Evolutionary conservation across 2,888 invertebrate genomes (phyloP), one percentile per base, ranked within the genome.

Genomic region (Tenthredo scrophulariae): DNA sequence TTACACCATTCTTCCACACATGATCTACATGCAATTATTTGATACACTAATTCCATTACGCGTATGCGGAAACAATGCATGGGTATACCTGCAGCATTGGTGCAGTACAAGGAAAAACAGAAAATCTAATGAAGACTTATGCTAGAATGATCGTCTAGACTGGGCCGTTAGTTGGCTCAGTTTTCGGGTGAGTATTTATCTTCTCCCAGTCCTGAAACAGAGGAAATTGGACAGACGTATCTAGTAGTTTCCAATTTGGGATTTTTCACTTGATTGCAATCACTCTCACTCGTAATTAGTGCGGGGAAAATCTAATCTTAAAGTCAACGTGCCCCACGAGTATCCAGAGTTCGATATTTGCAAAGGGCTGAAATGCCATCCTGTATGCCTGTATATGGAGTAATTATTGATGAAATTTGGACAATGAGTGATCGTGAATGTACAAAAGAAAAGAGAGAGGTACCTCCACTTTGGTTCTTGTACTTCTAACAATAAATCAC

Each of bases 181-280:
- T 46, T 46, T 46, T 46, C 13, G 46, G 46, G 46, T 15, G 46
- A 15, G 15, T 46, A 46, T 46, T 46, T 46, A 46, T 46, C n/a
- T 54, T 54, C n/a, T 62, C 26, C 9, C 1, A 62, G 62, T 26
- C 13, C 62, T 62, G 62, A 62, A 62, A 26, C 22, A 26, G 62
- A 26, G 26, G 62, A 62, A 26, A 26, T 62, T 26, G 62, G 62
- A 62, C 26, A 62, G 22, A 62, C 62, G 26, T 62, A 26, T 26
- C 26, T 62, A 13, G 62, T 22, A 62, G 10, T 26, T 62, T 62
- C 62, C 62, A 62, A 62, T 62, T 62, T 13, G 22, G 22, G 26
- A 62, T 62, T 62, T 22, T 62, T 10, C 62, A 62, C 62, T 54
- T 54, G 54, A 54, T 54, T 54, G 54, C n/a, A n/a, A 54, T 54